These are phyloP conservation scores for Rhabditoides inermis DNA, from an alignment of 2,888 invertebrate genomes.

Conservation along the genomic window DNA sequence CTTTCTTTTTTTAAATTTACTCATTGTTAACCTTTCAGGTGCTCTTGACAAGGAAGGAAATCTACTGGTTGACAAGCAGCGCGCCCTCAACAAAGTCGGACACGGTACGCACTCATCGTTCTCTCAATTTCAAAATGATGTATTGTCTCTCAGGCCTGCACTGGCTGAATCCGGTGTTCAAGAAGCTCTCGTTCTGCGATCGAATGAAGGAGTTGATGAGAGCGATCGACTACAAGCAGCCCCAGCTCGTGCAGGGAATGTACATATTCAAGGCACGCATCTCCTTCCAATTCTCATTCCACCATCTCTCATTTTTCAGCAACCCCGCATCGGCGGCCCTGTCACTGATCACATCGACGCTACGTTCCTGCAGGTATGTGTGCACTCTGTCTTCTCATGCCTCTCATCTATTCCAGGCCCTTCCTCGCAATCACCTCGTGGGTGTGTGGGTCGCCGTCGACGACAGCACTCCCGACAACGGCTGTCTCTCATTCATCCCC, in stretches of 20 bases:
- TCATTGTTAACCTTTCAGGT: no score
- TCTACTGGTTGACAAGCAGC: conserved; percentile 53
- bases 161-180: conserved; percentile 70
- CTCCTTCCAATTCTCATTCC: conserved; percentile 6
- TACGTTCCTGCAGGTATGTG: conserved; percentile 76
- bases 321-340: conserved; percentile 76
- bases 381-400: no score
- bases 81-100: conserved; percentile 66
- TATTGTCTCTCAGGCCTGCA: conserved; percentile 61
- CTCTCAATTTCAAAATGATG: neutral
- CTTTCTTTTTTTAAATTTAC: no score
- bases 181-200: conserved; percentile 73
- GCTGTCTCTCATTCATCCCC: conserved; percentile 82
- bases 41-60: conserved; percentile 67
- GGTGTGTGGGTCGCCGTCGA: conserved; percentile 95
- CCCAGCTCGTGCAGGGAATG: conserved; percentile 88
- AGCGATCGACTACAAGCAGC: conserved; percentile 68
- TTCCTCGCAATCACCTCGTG: conserved; percentile 56
- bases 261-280: conserved; percentile 74
- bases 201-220: conserved; percentile 67
- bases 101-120: conserved; percentile 58
- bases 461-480: conserved; percentile 82
- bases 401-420: neutral
- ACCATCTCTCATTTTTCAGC: conserved; percentile 54
- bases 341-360: conserved; percentile 66